Evolutionary conservation across 2,888 invertebrate genomes (phyloP), one percentile per base, ranked within the genome.

Genomic region (Troglohyphantes excavatus): DNA sequence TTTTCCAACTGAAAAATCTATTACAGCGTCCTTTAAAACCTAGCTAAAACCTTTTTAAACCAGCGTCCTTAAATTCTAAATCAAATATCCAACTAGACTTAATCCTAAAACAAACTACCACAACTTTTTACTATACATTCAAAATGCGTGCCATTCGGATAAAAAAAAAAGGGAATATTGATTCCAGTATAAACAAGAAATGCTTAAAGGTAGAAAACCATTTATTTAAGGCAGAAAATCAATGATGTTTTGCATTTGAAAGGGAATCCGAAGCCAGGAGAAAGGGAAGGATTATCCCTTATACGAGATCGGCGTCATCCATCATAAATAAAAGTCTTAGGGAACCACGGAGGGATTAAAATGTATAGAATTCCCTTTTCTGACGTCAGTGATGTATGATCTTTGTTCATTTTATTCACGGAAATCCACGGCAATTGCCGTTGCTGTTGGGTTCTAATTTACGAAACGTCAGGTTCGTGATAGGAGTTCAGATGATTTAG

Each of bases 201-300:
- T 61, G 19, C 29, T 53, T 61, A 21, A 0, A 53, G n/a, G 9
- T 23, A 33, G n/a, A 33, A 29, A 75, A 21, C 26, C 75, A 61
- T 75, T 59, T 27, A 75, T 81, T 81, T 46, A 11, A 23, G 27
- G 19, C 23, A 29, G n/a, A 67, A 70, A 82, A 82, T 82, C 82
- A 23, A 82, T 82, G 61, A n/a, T 53, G 39, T 61, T 82, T 82
- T 82, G 82, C 82, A 82, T 82, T 13, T 82, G 70, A 82, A 82
- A 82, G 67, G 46, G 72, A 82, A 53, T 59, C 33, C 61, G 53
- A 29, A 6, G 61, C 17, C 17, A 21, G 21, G 68, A n/a, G n/a
- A 39, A 53, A 21, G 46, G 43, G 39, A 39, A 72, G 61, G 82
- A 72, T 72, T 82, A 72, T 27, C 70, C 46, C 68, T 61, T 53